These are phyloP conservation scores for Sinella curviseta DNA, from an alignment of 1,140 invertebrate genomes.

Conservation along the genomic window DNA sequence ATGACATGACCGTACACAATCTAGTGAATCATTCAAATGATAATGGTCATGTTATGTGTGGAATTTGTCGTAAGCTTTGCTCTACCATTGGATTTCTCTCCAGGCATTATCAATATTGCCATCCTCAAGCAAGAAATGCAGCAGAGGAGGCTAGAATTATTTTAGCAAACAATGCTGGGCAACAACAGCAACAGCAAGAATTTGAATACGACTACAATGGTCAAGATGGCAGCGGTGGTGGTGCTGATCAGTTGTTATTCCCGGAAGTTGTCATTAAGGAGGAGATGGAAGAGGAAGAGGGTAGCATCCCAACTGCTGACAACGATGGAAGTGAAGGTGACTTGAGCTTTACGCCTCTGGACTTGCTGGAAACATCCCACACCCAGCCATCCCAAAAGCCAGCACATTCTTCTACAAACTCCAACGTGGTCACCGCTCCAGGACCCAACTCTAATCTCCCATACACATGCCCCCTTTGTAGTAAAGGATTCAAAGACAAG, in stretches of 20 bases:
- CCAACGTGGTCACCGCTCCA: neutral
- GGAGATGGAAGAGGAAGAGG: neutral
- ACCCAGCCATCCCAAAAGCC: neutral
- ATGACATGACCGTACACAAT: neutral
- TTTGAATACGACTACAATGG: neutral
- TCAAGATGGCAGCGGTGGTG: neutral
- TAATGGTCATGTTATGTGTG: neutral
- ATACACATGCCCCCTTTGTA: neutral
- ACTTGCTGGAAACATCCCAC: neutral
- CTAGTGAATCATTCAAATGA: neutral
- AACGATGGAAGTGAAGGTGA: neutral
- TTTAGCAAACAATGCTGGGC: neutral
- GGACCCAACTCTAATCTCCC: neutral
- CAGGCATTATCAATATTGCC: slow-evolving; percentile 16
- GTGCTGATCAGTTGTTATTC: neutral
- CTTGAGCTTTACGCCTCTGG: neutral
- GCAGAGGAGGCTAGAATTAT: neutral
- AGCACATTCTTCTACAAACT: neutral
- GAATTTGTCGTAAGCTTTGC: neutral
- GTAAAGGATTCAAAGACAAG: slow-evolving; percentile 14
- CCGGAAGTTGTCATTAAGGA: neutral
- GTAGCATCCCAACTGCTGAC: neutral
- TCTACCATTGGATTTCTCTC: neutral
- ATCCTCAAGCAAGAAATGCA: neutral
- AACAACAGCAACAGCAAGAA: neutral